These are phyloP conservation scores for Heliothis peltigera DNA, from an alignment of 2,888 invertebrate species.

Conservation along the genomic window DNA sequence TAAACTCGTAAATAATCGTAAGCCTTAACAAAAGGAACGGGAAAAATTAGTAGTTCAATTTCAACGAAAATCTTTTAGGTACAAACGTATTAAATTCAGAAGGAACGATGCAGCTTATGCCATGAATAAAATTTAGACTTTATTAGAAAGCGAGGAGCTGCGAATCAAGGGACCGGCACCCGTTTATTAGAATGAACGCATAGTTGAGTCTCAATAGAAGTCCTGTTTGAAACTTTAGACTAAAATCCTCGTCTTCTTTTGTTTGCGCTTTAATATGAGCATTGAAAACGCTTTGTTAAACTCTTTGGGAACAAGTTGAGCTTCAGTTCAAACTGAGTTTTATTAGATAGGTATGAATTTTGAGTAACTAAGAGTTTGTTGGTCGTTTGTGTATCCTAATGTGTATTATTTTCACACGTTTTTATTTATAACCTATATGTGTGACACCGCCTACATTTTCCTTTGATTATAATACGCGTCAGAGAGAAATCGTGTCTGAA, in stretches of 20 bases:
- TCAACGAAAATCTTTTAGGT: slow-evolving; percentile 17
- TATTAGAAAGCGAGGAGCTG: slow-evolving; percentile 31
- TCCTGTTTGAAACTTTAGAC: slow-evolving; percentile 43
- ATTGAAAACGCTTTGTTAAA: slow-evolving; percentile 48
- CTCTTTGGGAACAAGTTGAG: slow-evolving; percentile 38
- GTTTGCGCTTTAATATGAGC: slow-evolving; percentile 42
- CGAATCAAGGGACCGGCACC: slow-evolving; percentile 28
- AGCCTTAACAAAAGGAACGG: background rate
- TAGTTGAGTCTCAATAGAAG: slow-evolving; percentile 37
- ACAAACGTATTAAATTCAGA: slow-evolving; percentile 19
- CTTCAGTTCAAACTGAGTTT: slow-evolving; percentile 38
- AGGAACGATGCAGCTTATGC: slow-evolving; percentile 15
- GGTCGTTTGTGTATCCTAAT: too few species aligned
- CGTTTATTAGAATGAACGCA: slow-evolving; percentile 52
- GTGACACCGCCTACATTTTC: too few species aligned
- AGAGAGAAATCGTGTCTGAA: too few species aligned
- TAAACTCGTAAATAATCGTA: background rate
- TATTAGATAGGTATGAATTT: slow-evolving; percentile 43
- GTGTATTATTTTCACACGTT: background rate
- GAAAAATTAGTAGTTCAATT: slow-evolving; percentile 17
- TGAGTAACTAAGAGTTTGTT: slow-evolving; percentile 13
- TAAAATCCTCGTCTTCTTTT: slow-evolving; percentile 36
- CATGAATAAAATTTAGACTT: slow-evolving; percentile 35
- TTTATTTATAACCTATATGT: background rate
- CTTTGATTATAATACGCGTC: too few species aligned